Evolutionary conservation across 2,888 invertebrate species (phyloP), one percentile per base, ranked within the genome.

Genomic region (Tenodera sinensis): DNA sequence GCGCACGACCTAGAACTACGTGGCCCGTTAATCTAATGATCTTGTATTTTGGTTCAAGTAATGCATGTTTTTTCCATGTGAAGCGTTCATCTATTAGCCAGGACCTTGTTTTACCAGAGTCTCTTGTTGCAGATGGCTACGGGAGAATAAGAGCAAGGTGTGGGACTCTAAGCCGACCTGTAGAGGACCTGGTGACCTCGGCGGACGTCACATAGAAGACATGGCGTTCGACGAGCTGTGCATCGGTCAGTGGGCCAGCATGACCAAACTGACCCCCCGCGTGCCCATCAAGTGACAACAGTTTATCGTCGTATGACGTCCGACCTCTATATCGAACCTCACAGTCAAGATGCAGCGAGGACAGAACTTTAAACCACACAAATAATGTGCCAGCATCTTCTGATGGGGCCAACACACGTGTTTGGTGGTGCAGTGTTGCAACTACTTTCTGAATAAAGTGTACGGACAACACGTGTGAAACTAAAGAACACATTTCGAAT

Each of bases 161-260:
- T 96, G 96, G 96, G 96, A 96, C 92, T 95, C 95, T 85, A 95
- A 95, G 9, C 96, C 96, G 0, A 95, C 95, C 0, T 97, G 97
- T 92, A 94, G 96, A 83, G 96, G 96, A 0, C 97, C 97, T 0
- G 96, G 96, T 91, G 95, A 95, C 91, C 93, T 97, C 12, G 96
- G 96, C 85, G 97, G 97, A 0, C 95, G 95, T 91, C 94, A 95
- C 82, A 93, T 97, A 83, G 95, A 95, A 91, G 96, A 95, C 89
- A 94, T 97, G 91, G 95, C 95, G 89, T 97, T 97, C 91, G 95
- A 96, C 42, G 96, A 96, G 91, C 94, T 97, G 0, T 97, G 97
- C 92, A 95, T 96, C 7, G 96, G 96, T 0, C 96, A 96, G 91
- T 97, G 97, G 97, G 96, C 96, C 30, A 96, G 96, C 91, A 96